Percentiles rank a stretch among this genome's conserved stretches.
phyloP scores from a whole-genome alignment of 2,888 invertebrate genomes.

The Cosmia pyralina region DNA sequence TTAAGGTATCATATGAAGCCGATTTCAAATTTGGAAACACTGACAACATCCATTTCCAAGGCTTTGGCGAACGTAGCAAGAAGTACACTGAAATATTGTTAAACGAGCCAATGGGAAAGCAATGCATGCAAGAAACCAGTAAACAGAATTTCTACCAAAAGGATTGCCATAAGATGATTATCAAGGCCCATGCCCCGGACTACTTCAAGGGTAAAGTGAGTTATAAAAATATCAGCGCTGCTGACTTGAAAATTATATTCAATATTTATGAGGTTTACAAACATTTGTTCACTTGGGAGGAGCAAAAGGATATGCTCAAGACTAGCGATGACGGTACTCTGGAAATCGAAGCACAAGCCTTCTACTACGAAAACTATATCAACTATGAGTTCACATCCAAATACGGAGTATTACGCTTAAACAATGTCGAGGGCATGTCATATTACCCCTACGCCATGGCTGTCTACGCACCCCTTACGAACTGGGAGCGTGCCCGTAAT shows the following conservation, averaged over 20 bases:
- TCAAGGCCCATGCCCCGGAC: slow-evolving; percentile 89
- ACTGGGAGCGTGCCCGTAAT: slow-evolving; percentile 69
- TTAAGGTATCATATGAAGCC: slow-evolving; percentile 84
- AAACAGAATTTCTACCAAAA: slow-evolving; percentile 89
- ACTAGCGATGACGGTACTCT: slow-evolving; percentile 82
- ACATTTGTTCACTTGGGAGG: neutral
- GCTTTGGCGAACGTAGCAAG: slow-evolving; percentile 86
- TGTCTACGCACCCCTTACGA: slow-evolving; percentile 83
- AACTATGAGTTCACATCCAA: slow-evolving; percentile 85
- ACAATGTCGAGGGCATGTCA: slow-evolving; percentile 54
- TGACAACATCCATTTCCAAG: slow-evolving; percentile 82
- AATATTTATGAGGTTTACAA: slow-evolving; percentile 3
- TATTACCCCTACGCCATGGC: slow-evolving; percentile 31
- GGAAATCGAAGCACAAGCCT: slow-evolving; percentile 83
- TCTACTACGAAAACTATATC: slow-evolving; percentile 81
- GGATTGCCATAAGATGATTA: slow-evolving; percentile 90
- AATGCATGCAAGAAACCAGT: slow-evolving; percentile 88
- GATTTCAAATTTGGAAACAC: slow-evolving; percentile 88
- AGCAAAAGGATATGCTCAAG: neutral
- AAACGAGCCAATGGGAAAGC: slow-evolving; percentile 82
- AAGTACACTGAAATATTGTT: slow-evolving; percentile 86
- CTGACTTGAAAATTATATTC: neutral
- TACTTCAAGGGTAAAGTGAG: slow-evolving; percentile 83
- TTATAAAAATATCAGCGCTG: slow-evolving; percentile 78
- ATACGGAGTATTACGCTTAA: slow-evolving; percentile 83